Evolutionary conservation across 2,113 vertebrate species (phyloP).

Genomic region (Gadus chalcogrammus): DNA sequence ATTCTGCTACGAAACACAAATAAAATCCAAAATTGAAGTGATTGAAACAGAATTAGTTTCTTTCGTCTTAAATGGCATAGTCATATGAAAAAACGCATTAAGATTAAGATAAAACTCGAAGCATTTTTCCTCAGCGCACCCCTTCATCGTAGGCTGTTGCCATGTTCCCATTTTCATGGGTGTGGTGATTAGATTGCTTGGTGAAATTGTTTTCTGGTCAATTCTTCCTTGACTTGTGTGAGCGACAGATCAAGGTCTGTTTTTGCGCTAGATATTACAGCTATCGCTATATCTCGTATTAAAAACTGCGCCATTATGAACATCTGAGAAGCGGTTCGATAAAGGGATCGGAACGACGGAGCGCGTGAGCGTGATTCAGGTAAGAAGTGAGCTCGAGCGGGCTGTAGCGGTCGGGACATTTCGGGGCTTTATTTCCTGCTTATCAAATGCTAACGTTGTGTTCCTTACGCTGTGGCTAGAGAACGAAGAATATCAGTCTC

Average conservation of each 20-base stretch:
- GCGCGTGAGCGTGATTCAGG: slow-evolving; percentile 61
- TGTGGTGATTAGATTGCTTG: slow-evolving; percentile 76
- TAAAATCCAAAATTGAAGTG: neutral
- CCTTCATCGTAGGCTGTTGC: slow-evolving; percentile 68
- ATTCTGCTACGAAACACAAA: neutral
- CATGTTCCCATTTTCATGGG: slow-evolving; percentile 80
- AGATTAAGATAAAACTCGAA: too few relatives aligned
- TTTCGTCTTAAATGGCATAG: too few relatives aligned
- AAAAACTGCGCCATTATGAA: slow-evolving; percentile 53
- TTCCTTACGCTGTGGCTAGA: too few relatives aligned
- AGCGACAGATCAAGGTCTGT: slow-evolving; percentile 12
- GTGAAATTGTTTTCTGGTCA: slow-evolving; percentile 58
- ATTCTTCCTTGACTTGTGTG: slow-evolving; percentile 28
- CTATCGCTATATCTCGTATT: slow-evolving; percentile 27
- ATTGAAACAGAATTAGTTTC: neutral
- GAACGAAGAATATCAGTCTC: too few relatives aligned
- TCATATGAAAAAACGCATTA: too few relatives aligned
- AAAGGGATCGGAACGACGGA: slow-evolving; percentile 40
- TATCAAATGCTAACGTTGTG: too few relatives aligned
- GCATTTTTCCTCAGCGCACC: slow-evolving; percentile 13
- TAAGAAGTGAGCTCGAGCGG: slow-evolving; percentile 43
- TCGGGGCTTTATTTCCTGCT: slow-evolving; percentile 50
- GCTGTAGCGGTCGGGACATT: slow-evolving; percentile 38
- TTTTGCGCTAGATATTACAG: slow-evolving; percentile 34
- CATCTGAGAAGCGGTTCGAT: slow-evolving; percentile 54